Percentiles rank a stretch among this genome's conserved stretches.
Conservation (phyloP, 2,113 vertebrate genomes). For the Phyllostomus discolor region DNA sequence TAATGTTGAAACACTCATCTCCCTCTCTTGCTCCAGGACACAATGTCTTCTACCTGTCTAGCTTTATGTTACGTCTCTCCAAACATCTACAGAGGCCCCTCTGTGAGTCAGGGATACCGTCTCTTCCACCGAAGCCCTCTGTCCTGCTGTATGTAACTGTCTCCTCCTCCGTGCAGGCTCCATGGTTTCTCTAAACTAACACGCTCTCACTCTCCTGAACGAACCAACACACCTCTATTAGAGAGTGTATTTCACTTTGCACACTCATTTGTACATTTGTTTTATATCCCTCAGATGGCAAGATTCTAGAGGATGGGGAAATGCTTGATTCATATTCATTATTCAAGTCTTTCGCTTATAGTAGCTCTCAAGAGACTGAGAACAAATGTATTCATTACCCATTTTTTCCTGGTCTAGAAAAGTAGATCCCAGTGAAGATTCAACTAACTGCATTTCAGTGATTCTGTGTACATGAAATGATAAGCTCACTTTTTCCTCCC, state of each 20-base stretch:
- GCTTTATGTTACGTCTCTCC: not conserved
- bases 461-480: not conserved
- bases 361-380: not conserved
- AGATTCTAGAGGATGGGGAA: not conserved
- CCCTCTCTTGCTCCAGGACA: not conserved
- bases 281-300: not conserved
- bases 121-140: not conserved
- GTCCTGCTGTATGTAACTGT: not conserved
- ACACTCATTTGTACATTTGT: not conserved
- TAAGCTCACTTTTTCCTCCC: not conserved
- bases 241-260: not conserved
- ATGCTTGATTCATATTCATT: not conserved
- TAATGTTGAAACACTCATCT: not conserved
- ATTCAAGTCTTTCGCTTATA: not conserved
- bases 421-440: not conserved
- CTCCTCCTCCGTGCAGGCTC: not conserved
- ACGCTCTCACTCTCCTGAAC: not conserved
- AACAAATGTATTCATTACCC: not conserved
- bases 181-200: not conserved
- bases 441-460: not conserved
- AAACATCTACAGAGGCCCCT: not conserved
- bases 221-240: not conserved
- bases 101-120: not conserved
- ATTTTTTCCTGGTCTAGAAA: not conserved
- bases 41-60: not conserved